Evolutionary conservation across 2,797 vertebrate genomes (phyloP), one percentile per base, ranked within the genome.

Genomic region (Picus viridis): DNA sequence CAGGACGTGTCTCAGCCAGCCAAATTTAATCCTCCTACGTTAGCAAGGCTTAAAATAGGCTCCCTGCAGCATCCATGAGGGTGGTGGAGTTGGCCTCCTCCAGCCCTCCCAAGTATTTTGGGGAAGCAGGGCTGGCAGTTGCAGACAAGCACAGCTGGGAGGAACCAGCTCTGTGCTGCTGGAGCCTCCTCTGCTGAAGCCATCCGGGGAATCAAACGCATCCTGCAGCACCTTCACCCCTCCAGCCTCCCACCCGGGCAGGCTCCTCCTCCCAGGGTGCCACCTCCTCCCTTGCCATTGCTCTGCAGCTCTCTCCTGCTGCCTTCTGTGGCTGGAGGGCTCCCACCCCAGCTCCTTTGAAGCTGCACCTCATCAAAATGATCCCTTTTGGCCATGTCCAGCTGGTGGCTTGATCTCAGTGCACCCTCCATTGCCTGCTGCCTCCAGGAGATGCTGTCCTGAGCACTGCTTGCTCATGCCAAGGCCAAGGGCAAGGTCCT

Each of bases 1-100:
- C 95, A 95, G 95, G 95, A 96, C 95, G 94, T 96, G 95, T 95
- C 95, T 96, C 94, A 96, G 94, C 90, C 94, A 96, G 95, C 95
- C 95, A 95, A 96, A 96, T 96, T 95, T 96, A 95, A 96, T 96
- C 95, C 95, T 96, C 95, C 95, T 95, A 96, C 95, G 93, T 95
- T 96, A 91, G 94, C 95, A 96, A 95, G 94, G 95, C 94, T 96
- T 96, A 96, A 95, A 96, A 95, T 95, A 95, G 94, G 94, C 95
- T 95, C 86, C 91, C 90, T 95, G 95, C 94, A 96, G 94, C 91
- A 96, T 92, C 82, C 36, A 93, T 88, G 93, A 95, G 95, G 91
- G 94, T 96, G 95, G 89, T 94, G 86, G 88, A 93, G 88, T 91
- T 96, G 93, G 95, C 93, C 96, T 92, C 68, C 91, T 94, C 92